Conservation (phyloP, 92 coral and sea anemone species). For the Anthopleura xanthogrammica region DNA sequence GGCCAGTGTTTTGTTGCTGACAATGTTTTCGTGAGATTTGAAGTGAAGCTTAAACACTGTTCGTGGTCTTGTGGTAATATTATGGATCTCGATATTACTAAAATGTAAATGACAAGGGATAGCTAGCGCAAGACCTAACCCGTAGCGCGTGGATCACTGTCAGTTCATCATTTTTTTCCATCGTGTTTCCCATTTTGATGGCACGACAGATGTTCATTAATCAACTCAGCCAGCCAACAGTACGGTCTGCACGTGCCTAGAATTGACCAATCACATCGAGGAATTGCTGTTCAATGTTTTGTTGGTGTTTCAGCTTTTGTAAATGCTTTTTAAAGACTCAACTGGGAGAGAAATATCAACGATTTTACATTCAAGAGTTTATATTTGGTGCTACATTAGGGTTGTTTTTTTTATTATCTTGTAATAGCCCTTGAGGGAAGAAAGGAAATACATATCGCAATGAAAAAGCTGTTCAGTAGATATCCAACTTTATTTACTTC, state of each 20-base stretch:
- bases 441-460: background rate
- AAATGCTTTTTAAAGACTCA: conserved; percentile 21
- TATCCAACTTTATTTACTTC: background rate
- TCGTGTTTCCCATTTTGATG: conserved; percentile 74
- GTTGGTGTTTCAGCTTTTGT: conserved; percentile 22
- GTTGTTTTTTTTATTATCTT: background rate
- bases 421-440: background rate
- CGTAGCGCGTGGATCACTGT: background rate
- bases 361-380: background rate
- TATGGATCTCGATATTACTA: background rate
- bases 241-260: conserved; percentile 64
- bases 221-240: conserved; percentile 60
- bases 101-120: conserved; percentile 14
- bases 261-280: conserved; percentile 29
- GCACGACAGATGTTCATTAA: conserved; percentile 72
- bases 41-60: conserved; percentile 10
- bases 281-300: conserved; percentile 7
- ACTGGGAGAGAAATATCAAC: conserved; percentile 1
- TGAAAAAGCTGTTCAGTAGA: background rate
- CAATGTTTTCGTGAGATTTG: conserved; percentile 10
- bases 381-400: background rate
- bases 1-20: conserved; percentile 6
- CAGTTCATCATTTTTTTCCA: conserved; percentile 24
- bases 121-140: conserved; percentile 12
- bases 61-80: conserved; percentile 6